Percentiles rank a stretch among this genome's conserved stretches.
phyloP scores from a whole-genome alignment of 2,888 invertebrate genomes.

The Hyposoter didymator region DNA sequence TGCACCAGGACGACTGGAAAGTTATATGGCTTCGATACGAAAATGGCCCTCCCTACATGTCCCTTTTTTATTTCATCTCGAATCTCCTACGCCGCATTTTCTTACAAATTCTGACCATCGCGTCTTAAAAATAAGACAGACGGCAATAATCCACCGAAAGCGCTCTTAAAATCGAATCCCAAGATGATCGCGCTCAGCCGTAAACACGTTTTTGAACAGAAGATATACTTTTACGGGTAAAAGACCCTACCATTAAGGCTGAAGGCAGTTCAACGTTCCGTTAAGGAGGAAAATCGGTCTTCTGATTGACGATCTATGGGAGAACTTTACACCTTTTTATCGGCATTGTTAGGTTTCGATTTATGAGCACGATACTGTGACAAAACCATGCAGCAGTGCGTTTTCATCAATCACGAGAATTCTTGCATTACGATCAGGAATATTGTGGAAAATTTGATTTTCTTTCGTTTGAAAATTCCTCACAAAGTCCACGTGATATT shows the following conservation, averaged over 20 bases:
- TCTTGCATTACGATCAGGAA: neutral
- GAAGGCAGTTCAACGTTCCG: slow-evolving; percentile 1
- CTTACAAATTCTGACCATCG: slow-evolving; percentile 13
- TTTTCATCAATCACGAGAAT: neutral
- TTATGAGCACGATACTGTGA: neutral
- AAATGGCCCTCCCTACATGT: neutral
- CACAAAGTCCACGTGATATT: neutral
- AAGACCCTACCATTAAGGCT: slow-evolving; percentile 2
- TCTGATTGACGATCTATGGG: neutral
- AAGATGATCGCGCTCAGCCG: slow-evolving; percentile 2
- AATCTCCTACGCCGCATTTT: neutral
- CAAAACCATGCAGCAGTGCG: neutral
- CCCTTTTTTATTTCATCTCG: neutral
- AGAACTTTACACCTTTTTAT: slow-evolving; percentile 9
- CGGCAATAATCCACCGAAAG: slow-evolving; percentile 17
- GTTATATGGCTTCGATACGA: slow-evolving; percentile 6
- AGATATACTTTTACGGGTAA: slow-evolving; percentile 19
- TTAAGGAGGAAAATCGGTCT: slow-evolving; percentile 7
- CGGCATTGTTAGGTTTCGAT: slow-evolving; percentile 6
- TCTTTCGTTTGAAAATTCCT: neutral
- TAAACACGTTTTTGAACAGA: slow-evolving; percentile 29
- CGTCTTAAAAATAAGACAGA: neutral
- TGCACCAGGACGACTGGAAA: slow-evolving; percentile 38
- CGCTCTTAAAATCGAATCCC: slow-evolving; percentile 16
- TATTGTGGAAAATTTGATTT: neutral